phyloP scores from a whole-genome alignment of 1,140 invertebrate genomes.

The Drosophila littoralis region DNA sequence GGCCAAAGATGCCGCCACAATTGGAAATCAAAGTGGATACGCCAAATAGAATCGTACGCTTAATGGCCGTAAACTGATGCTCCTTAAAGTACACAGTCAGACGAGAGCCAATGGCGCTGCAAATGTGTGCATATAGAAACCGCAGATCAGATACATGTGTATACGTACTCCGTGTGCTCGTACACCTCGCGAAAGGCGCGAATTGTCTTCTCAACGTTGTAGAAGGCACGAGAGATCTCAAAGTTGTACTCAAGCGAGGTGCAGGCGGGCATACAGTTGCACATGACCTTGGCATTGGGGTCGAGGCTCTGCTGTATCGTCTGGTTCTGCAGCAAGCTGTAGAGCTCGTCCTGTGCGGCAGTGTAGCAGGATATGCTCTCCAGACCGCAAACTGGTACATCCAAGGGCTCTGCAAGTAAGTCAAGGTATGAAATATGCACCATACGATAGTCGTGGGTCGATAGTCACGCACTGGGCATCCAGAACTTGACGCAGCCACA shows the following conservation, averaged over 20 bases:
- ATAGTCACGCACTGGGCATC: slow-evolving; percentile 87
- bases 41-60: slow-evolving; percentile 87
- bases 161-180: slow-evolving; percentile 67
- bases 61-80: slow-evolving; percentile 87
- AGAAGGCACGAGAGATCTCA: slow-evolving; percentile 87
- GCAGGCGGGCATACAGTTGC: slow-evolving; percentile 88
- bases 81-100: slow-evolving; percentile 87
- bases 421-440: neutral
- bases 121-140: neutral
- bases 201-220: slow-evolving; percentile 62
- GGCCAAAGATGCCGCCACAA: slow-evolving; percentile 88
- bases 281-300: slow-evolving; percentile 70
- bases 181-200: slow-evolving; percentile 63
- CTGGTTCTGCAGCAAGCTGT: slow-evolving; percentile 63
- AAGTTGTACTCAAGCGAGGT: slow-evolving; percentile 88
- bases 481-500: slow-evolving; percentile 89
- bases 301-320: slow-evolving; percentile 59
- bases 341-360: slow-evolving; percentile 74
- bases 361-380: slow-evolving; percentile 72
- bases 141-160: neutral
- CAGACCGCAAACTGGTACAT: slow-evolving; percentile 63
- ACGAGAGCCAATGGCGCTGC: slow-evolving; percentile 71
- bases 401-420: slow-evolving; percentile 55
- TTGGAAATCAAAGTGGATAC: slow-evolving; percentile 88
- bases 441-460: neutral